A percentile compares a stretch with the other conserved stretches of the same genome.
These are phyloP conservation scores for Anser cygnoides DNA, from an alignment of 2,113 vertebrate species.

Conservation along the genomic window DNA sequence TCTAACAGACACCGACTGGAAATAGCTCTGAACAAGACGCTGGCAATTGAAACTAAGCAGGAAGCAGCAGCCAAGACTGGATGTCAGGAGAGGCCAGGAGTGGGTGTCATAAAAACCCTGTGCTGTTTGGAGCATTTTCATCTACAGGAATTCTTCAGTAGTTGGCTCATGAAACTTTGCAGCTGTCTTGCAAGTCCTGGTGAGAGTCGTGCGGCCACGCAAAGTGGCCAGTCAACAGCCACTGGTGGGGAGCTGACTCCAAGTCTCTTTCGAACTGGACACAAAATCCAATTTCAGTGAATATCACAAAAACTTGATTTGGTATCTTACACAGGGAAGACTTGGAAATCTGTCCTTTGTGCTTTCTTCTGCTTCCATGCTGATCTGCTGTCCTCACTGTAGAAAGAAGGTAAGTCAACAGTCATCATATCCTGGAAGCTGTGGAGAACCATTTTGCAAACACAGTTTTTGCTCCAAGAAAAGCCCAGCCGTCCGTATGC, in stretches of 20 bases:
- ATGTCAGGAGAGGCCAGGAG: conserved; percentile 41
- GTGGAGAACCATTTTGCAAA: conserved; percentile 15
- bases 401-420: not conserved
- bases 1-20: not conserved
- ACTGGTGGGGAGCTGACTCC: not conserved
- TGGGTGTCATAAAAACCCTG: conserved; percentile 28
- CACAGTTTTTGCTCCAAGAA: not conserved
- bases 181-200: conserved; percentile 27
- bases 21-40: conserved; percentile 15
- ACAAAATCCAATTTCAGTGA: not conserved
- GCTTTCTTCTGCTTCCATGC: not conserved
- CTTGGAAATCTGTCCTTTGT: not conserved
- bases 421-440: not conserved
- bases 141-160: not conserved
- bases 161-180: not conserved
- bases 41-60: conserved; percentile 4
- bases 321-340: not conserved
- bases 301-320: not conserved
- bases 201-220: not conserved
- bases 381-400: not conserved
- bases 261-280: not conserved
- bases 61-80: conserved; percentile 31
- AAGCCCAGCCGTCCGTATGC: not conserved
- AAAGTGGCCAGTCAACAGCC: not conserved
- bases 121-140: not conserved